phyloP scores from a whole-genome alignment of 1,140 invertebrate species.

The Cotesia typhae region DNA sequence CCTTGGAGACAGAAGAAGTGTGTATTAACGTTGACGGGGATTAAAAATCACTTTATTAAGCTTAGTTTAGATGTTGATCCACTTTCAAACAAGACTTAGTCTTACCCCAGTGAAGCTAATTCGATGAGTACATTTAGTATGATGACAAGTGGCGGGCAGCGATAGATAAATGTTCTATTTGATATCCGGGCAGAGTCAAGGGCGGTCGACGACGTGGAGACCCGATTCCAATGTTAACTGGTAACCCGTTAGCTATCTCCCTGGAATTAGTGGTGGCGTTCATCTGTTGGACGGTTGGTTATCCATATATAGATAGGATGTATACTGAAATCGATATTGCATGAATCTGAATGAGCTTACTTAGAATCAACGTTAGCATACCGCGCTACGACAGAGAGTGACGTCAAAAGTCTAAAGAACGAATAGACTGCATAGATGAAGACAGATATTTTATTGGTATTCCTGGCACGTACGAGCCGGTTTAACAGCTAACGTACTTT shows the following conservation, averaged over 20 bases:
- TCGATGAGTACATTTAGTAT: background rate
- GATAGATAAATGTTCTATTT: background rate
- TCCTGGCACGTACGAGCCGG: constrained; percentile 34
- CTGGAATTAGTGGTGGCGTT: constrained; percentile 26
- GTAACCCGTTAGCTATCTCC: constrained; percentile 13
- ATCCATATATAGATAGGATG: constrained; percentile 7
- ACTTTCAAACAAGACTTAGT: background rate
- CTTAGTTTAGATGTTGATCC: too few species aligned
- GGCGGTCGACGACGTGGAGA: background rate
- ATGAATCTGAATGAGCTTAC: constrained; percentile 14
- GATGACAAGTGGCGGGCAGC: background rate
- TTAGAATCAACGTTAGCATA: constrained; percentile 1
- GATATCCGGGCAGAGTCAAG: constrained; percentile 5
- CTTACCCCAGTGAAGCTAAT: background rate
- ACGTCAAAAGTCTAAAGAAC: background rate
- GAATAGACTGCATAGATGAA: constrained; percentile 21
- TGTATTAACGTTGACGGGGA: too few species aligned
- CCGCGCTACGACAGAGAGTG: background rate
- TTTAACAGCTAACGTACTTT: constrained; percentile 26
- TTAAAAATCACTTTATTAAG: too few species aligned
- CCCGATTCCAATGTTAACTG: background rate
- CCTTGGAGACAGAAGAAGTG: too few species aligned
- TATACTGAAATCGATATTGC: constrained; percentile 12
- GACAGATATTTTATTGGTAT: constrained; percentile 24
- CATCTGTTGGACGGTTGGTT: background rate